A percentile compares a stretch with the other conserved stretches of the same genome.
phyloP scores from a whole-genome alignment of 2,113 vertebrate genomes.

The Pelecanus crispus region DNA sequence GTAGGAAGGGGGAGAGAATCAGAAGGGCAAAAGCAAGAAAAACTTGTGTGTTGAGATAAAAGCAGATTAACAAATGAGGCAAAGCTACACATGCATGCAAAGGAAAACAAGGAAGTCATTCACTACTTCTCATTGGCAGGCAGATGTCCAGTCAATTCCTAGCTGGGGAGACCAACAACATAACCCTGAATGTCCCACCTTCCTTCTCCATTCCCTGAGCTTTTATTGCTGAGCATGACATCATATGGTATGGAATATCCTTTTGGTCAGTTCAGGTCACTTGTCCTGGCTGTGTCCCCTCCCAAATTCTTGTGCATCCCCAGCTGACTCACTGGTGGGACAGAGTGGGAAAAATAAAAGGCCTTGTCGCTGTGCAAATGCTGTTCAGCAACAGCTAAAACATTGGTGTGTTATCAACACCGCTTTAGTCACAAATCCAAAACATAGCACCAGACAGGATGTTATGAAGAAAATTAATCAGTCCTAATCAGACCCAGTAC shows the following conservation, averaged over 20 bases:
- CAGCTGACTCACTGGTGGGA: neutral
- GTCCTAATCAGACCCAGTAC: neutral
- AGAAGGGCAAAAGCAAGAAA: neutral
- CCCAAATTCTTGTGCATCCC: neutral
- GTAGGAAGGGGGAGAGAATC: neutral
- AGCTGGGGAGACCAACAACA: neutral
- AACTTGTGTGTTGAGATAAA: neutral
- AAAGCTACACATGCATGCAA: neutral
- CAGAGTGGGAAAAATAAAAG: neutral
- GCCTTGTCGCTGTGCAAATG: neutral
- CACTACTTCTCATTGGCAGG: neutral
- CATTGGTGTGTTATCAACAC: accelerated
- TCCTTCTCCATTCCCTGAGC: neutral
- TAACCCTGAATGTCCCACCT: neutral
- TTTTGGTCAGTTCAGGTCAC: neutral
- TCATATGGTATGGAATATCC: neutral
- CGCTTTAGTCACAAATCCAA: neutral
- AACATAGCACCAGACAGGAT: accelerated
- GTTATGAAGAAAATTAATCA: neutral
- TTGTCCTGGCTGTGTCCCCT: neutral
- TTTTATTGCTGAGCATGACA: neutral
- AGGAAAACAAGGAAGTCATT: neutral
- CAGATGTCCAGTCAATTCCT: neutral
- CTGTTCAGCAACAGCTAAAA: neutral
- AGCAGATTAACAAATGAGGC: neutral